phyloP scores from a whole-genome alignment of 1,140 invertebrate genomes.

The Anagrus nilaparvatae region DNA sequence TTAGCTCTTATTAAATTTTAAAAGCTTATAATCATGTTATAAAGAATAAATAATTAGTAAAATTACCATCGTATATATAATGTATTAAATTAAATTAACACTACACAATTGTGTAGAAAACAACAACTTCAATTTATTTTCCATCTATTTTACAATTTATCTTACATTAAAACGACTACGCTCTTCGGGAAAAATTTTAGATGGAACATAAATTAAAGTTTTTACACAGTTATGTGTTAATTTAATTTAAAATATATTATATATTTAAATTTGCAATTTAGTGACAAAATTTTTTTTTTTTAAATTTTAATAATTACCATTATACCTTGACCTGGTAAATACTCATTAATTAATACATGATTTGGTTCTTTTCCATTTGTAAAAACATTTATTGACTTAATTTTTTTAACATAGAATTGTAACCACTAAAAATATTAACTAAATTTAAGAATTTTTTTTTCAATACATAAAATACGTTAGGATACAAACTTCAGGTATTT shows the following conservation, averaged over 20 bases:
- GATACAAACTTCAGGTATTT: conserved; percentile 56
- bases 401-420: conserved; percentile 59
- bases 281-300: neutral
- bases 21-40: too few species aligned
- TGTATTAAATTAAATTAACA: conserved; percentile 2
- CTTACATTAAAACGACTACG: too few species aligned
- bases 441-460: conserved; percentile 12
- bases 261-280: neutral
- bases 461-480: conserved; percentile 2
- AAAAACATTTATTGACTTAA: conserved; percentile 65
- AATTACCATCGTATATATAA: too few species aligned
- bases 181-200: neutral
- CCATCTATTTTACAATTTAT: too few species aligned
- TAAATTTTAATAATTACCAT: conserved; percentile 46
- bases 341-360: conserved; percentile 95
- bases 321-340: conserved; percentile 85
- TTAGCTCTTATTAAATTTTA: too few species aligned
- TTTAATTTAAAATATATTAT: conserved; percentile 6
- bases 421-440: conserved; percentile 62
- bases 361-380: conserved; percentile 66
- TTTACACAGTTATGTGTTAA: conserved; percentile 13
- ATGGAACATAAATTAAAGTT: conserved; percentile 9
- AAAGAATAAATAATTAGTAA: too few species aligned
- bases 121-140: too few species aligned
- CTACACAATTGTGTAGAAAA: neutral